A percentile compares a stretch with the other conserved stretches of the same genome.
Conservation (phyloP, 2,113 vertebrate genomes). For the Prunella himalayana region DNA sequence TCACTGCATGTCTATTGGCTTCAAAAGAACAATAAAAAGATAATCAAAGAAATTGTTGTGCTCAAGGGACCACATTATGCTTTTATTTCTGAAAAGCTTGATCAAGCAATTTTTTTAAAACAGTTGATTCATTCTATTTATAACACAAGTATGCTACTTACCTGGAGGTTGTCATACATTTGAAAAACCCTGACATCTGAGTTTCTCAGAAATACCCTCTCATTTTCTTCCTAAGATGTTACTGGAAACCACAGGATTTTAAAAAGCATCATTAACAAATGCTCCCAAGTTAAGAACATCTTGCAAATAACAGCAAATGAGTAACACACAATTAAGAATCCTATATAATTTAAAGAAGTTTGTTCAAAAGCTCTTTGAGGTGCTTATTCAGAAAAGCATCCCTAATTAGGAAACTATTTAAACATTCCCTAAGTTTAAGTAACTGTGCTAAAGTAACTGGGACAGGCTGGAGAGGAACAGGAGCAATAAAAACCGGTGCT, state of each 20-base stretch:
- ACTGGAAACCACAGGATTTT: neutral
- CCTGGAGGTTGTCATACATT: constrained; percentile 20
- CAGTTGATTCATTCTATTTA: constrained; percentile 34
- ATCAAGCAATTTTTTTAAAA: constrained; percentile 26
- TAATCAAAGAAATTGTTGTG: constrained; percentile 54
- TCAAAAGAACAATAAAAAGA: constrained; percentile 57
- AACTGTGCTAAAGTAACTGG: neutral
- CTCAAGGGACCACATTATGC: constrained; percentile 33
- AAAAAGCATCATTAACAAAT: neutral
- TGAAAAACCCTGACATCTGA: neutral
- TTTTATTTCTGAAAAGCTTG: constrained; percentile 50
- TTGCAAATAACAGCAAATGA: neutral
- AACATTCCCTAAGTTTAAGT: neutral
- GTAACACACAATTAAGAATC: neutral
- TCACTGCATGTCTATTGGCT: neutral
- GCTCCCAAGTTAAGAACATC: neutral
- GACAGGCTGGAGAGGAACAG: neutral
- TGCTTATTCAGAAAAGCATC: neutral
- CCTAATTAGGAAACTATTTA: neutral
- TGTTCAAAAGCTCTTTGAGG: neutral
- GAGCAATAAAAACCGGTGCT: neutral
- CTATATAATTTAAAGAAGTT: neutral
- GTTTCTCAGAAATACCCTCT: neutral
- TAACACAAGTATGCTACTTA: constrained; percentile 18
- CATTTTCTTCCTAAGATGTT: neutral